Conservation (phyloP, 2,888 invertebrate genomes). For the Drosophila melanocephala region DNA sequence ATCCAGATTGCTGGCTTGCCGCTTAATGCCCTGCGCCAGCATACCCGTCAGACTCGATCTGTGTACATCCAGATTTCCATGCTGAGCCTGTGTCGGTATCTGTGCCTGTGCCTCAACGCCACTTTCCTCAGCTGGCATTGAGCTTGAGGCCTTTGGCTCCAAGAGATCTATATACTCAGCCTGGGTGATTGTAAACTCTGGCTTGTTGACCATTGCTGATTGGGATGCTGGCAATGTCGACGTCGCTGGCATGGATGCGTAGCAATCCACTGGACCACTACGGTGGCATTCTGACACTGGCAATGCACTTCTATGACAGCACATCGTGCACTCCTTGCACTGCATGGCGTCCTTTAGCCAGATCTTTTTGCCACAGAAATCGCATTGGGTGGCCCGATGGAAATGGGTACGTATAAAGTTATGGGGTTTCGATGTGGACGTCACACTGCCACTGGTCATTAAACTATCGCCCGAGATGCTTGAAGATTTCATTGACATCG, state of each 20-base stretch:
- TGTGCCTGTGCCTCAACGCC: constrained; percentile 26
- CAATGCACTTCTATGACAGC: constrained; percentile 98
- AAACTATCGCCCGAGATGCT: constrained; percentile 67
- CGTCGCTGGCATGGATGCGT: constrained; percentile 47
- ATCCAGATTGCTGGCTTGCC: constrained; percentile 89
- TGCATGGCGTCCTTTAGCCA: constrained; percentile 98
- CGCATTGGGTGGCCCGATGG: constrained; percentile 94
- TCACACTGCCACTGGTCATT: constrained; percentile 26
- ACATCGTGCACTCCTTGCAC: constrained; percentile 94
- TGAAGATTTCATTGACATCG: constrained; percentile 36
- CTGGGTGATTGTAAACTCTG: constrained; percentile 86
- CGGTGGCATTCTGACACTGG: constrained; percentile 91
- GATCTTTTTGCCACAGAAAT: constrained; percentile 98
- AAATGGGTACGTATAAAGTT: constrained; percentile 96
- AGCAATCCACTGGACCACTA: constrained; percentile 86
- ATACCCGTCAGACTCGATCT: constrained; percentile 85
- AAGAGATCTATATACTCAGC: constrained; percentile 66
- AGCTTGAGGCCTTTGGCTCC: constrained; percentile 45
- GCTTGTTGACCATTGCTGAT: constrained; percentile 63
- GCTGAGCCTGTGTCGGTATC: constrained; percentile 15
- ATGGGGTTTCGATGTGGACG: constrained; percentile 86
- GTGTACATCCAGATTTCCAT: constrained; percentile 72
- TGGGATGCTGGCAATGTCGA: background rate
- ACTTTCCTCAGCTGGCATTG: constrained; percentile 28
- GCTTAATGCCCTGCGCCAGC: constrained; percentile 87